Base-by-base conservation (phyloP, 2,113 vertebrate genomes). In the Corvus moneduloides region DNA sequence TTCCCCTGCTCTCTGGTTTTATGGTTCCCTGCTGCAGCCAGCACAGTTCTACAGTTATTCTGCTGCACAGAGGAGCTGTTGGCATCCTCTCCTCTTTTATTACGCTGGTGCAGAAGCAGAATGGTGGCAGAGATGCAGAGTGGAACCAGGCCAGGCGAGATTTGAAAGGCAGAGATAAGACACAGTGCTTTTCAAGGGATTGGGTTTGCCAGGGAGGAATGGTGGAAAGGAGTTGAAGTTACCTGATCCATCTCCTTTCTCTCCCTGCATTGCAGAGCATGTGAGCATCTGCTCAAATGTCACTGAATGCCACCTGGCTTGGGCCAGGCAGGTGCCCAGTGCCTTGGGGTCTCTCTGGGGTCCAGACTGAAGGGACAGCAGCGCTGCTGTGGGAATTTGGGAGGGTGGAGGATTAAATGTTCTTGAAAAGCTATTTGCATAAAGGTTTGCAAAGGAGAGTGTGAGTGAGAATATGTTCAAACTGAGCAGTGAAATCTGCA, bases 11-110 rank as follows among this genome's bases (percentile, higher is more conserved):
- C 7, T 46, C 39, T 27, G 35, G 26, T 30, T 41, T 58, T 8
- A 9, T 7, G 24, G 19, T 12, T 84, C 61, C 30, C 23, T 1
- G 2, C 54, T 59, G 7, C 13, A 66, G 63, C 54, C 35, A 26
- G 0, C 19, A 6, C 5, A 33, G 46, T 62, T 41, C 11, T 0
- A 7, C 18, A 19, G 35, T 18, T 1, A 2, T 48, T 63, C 10
- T 43, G 30, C 39, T 52, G 55, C 68, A 15, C 1, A 9, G 73
- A 49, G 74, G 8, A 64, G 66, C 56, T 26, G 52, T 59, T 92
- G 80, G 43, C 56, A 71, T 77, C 55, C 51, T 77, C 64, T 71
- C 21, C 2, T 37, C 48, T 74, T 86, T n/a, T 58, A 4, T 54
- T 64, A 19, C 37, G 22, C 35, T 19, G 35, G 5, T 74, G 48